These are phyloP conservation scores for Drosophila anceps DNA, from an alignment of 2,888 invertebrate species.

Conservation along the genomic window DNA sequence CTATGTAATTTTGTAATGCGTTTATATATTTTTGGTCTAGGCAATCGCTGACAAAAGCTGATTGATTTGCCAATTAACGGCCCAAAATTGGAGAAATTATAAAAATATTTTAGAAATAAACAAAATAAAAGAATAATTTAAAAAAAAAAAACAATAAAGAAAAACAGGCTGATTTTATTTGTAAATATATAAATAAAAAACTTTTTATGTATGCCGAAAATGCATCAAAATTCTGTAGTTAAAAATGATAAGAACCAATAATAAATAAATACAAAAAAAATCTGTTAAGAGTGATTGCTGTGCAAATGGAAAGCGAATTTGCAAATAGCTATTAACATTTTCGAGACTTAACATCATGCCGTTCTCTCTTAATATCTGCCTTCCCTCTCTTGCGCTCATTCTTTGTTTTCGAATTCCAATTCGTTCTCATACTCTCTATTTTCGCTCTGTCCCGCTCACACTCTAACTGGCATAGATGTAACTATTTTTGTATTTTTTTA, in stretches of 20 bases:
- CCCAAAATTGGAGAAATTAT: neutral
- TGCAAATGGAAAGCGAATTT: neutral
- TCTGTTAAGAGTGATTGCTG: neutral
- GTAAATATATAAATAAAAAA: neutral
- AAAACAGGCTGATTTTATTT: neutral
- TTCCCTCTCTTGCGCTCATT: neutral
- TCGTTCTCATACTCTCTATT: neutral
- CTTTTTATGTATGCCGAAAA: neutral
- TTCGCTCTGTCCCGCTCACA: neutral
- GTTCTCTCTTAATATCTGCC: neutral
- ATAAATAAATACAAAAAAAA: neutral
- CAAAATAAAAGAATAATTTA: neutral
- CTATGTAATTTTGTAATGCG: neutral
- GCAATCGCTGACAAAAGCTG: slow-evolving; percentile 44
- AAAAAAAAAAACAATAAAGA: neutral
- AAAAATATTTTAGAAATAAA: neutral
- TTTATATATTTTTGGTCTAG: neutral
- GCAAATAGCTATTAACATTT: neutral
- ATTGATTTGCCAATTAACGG: slow-evolving; percentile 36
- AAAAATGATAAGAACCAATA: neutral
- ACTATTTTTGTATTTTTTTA: slow-evolving; percentile 16
- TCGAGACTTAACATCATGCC: neutral
- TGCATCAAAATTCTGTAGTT: no score
- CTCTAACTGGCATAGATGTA: neutral
- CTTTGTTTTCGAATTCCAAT: neutral